These are phyloP conservation scores for Clarias laeviceps DNA, from an alignment of 2,797 vertebrate genomes.

Conservation along the genomic window DNA sequence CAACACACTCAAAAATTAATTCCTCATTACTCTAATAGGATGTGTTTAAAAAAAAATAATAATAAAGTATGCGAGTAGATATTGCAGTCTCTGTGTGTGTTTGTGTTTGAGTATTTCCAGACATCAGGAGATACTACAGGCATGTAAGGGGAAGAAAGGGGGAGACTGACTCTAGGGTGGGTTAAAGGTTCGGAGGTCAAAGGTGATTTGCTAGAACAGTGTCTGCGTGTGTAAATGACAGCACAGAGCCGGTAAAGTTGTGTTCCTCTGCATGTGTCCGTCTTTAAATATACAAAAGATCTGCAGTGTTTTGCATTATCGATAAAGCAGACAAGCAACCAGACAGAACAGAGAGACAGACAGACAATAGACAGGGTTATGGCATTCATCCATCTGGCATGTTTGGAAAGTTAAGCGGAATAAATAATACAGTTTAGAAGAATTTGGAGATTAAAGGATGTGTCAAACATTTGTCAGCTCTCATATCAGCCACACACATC, in stretches of 20 bases:
- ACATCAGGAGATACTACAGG: conserved; percentile 38
- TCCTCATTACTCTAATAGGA: background rate
- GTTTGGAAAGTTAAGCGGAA: conserved; percentile 10
- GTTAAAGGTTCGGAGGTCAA: conserved; percentile 51
- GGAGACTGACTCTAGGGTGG: conserved; percentile 45
- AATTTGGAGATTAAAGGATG: background rate
- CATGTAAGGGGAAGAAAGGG: background rate
- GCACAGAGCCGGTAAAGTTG: conserved; percentile 43
- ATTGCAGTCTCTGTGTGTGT: conserved; percentile 2
- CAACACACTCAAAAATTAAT: background rate
- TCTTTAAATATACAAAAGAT: conserved; percentile 32
- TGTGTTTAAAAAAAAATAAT: background rate
- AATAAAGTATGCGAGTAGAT: background rate
- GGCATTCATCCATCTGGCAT: conserved; percentile 13
- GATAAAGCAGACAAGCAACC: background rate
- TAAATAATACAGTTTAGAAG: background rate
- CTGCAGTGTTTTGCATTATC: conserved; percentile 3
- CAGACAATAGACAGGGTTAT: background rate
- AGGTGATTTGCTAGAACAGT: conserved; percentile 50
- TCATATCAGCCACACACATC: background rate
- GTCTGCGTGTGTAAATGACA: conserved; percentile 52
- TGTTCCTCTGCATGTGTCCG: conserved; percentile 16
- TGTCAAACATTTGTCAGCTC: background rate
- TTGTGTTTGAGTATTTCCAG: conserved; percentile 42
- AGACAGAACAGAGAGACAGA: conserved; percentile 5